Percentiles rank a stretch among this genome's conserved stretches.
phyloP scores from a whole-genome alignment of 2,113 vertebrate genomes.

The Phasianus colchicus region DNA sequence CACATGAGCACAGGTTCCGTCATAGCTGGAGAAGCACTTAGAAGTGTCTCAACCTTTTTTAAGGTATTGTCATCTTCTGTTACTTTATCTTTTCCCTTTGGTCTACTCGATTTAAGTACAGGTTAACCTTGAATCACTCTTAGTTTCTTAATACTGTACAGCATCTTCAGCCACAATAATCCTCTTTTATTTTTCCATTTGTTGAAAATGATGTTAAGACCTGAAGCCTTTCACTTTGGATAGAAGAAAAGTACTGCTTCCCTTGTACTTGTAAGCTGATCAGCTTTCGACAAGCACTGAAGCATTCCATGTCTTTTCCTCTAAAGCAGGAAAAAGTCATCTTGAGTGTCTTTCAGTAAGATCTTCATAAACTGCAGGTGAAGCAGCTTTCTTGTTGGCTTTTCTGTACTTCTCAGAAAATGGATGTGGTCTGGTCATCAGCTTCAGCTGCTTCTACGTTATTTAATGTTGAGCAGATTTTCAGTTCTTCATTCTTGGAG shows the following conservation, averaged over 20 bases:
- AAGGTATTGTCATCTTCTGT: not conserved
- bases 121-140: not conserved
- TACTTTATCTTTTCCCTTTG: not conserved
- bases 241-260: not conserved
- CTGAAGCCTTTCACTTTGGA: not conserved
- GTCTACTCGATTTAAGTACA: not conserved
- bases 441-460: not conserved
- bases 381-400: not conserved
- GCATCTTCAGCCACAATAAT: not conserved
- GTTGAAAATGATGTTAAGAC: not conserved
- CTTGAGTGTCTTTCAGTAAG: not conserved
- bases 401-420: not conserved
- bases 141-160: not conserved
- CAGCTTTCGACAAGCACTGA: not conserved
- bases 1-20: not conserved
- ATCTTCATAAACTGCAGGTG: not conserved
- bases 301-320: not conserved
- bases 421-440: not conserved
- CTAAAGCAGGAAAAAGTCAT: not conserved
- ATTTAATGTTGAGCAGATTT: not conserved
- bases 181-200: not conserved
- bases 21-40: accelerated
- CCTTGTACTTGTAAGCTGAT: not conserved
- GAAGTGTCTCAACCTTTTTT: accelerated
- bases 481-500: not conserved